Conservation (phyloP, 2,888 invertebrate genomes). For the Toxonevra muliebris region DNA sequence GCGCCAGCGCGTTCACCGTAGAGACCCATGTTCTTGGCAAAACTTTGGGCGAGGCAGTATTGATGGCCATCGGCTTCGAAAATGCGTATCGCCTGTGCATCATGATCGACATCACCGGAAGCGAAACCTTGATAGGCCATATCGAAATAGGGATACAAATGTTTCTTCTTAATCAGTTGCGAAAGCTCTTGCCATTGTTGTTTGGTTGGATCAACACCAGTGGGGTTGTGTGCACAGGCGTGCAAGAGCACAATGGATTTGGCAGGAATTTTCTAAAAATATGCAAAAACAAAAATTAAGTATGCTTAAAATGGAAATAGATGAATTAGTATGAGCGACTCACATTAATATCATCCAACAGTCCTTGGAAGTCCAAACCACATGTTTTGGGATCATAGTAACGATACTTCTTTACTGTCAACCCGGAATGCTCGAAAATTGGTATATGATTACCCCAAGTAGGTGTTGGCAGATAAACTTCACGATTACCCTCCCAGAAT, state of each 20-base stretch:
- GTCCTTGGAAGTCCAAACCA: slow-evolving; percentile 91
- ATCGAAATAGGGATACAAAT: slow-evolving; percentile 93
- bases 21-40: slow-evolving; percentile 96
- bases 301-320: neutral
- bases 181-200: slow-evolving; percentile 93
- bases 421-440: slow-evolving; percentile 87
- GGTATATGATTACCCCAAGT: slow-evolving; percentile 99
- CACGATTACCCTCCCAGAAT: slow-evolving; percentile 82
- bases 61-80: slow-evolving; percentile 91
- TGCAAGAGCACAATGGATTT: slow-evolving; percentile 90
- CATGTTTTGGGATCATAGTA: slow-evolving; percentile 95
- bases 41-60: slow-evolving; percentile 90
- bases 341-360: slow-evolving; percentile 86
- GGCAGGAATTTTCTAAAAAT: slow-evolving; percentile 85
- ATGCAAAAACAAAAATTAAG: neutral
- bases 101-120: slow-evolving; percentile 84
- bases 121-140: slow-evolving; percentile 99
- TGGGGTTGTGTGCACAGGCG: slow-evolving; percentile 99
- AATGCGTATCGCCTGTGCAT: slow-evolving; percentile 87
- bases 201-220: slow-evolving; percentile 88
- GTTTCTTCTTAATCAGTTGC: slow-evolving; percentile 78
- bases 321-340: slow-evolving; percentile 60
- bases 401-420: slow-evolving; percentile 87
- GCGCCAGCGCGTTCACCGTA: slow-evolving; percentile 96
- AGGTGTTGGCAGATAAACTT: slow-evolving; percentile 88